Evolutionary conservation across 1,140 invertebrate species (phyloP), one percentile per base, ranked within the genome.

Genomic region (Microplitis demolitor): DNA sequence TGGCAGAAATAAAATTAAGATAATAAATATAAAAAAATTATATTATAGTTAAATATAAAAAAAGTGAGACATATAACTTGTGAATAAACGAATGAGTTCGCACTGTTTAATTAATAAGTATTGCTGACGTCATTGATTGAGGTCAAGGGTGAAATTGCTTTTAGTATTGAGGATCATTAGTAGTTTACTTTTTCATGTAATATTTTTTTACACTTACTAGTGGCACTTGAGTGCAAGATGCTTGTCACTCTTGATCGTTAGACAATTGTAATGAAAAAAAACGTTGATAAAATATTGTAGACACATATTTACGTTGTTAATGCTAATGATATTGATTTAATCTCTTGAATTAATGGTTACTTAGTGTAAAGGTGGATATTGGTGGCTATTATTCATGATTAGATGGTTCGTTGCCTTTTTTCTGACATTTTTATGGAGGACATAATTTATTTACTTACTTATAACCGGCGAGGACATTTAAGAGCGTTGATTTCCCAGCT

Each of bases 401-500:
- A 24, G 24, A 24, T 24, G 24, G 24, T 24, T 24, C 24, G 2
- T 24, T 24, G 24, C 24, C 24, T 24, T 24, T 24, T 24, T 24
- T 24, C 24, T 24, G 24, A 24, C 24, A 24, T 33, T 31, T 61
- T n/a, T 16, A 9, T 56, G 54, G 6, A 33, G 31, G n/a, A 24
- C n/a, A 6, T n/a, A 31, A 5, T 45, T 8, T 14, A 5, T 66
- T 31, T 37, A 87, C 87, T 88, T 88, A 96, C 95, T 92, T 95
- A 84, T 95, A 96, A 75, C 94, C 95, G 6, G 95, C 94, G 11
- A 96, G 85, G 72, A 96, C 89, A 79, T 97, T 96, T 4, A 97
- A 87, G 4, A 97, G 85, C 0, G 96, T 97, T 35, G 93, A 96
- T 87, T 98, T 98, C 14, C 96, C 97, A 1, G 96, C 93, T 4